Base-by-base conservation (phyloP, 2,113 vertebrate species). In the Cyprinodon tularosa region DNA sequence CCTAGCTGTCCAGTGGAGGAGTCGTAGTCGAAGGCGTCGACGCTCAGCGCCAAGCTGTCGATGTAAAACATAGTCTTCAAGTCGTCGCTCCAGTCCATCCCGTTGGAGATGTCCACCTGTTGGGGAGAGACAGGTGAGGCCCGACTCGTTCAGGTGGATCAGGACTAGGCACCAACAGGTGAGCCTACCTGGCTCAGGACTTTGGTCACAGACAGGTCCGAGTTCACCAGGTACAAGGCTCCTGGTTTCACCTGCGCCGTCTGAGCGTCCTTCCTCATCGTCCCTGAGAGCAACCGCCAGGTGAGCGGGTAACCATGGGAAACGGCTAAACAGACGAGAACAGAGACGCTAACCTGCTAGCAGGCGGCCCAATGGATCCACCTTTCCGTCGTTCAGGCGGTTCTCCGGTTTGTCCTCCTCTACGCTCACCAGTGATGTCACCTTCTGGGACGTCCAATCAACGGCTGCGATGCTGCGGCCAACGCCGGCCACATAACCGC, bases 11-110 rank as follows among this genome's bases (percentile, higher is more conserved):
- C 98, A 4, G 95, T 95, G 74, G 87, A 87, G 13, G 94, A 53
- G 72, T 97, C 94, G 69, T 98, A 98, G 89, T 98, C 96, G 71
- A 99, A 97, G 22, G 96, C 98, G 73, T 98, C 97, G 63, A 99
- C 94, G 0, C 84, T 94, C 86, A 92, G 95, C 37, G 94, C 92
- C 84, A 99, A 87, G 89, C 96, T 98, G 88, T 99, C 97, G 0
- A 99, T 96, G 90, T 98, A 99, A 86, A 96, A 99, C 86, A 99
- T 95, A 7, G 87, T 95, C 74, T 69, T 95, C 81, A 96, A 94
- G 84, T 99, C 98, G 74, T 94, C 82, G 0, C 97, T 99, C 98
- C 98, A 99, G 74, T 97, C 98, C 90, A 99, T 78, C 15, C 97
- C 98, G 0, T 99, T 99, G 29, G 97, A 98, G 82, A 99, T 95